Evolutionary conservation across 2,888 invertebrate genomes (phyloP), one percentile per base, ranked within the genome.

Genomic region (Pseudococcus jackbeardsleyi): DNA sequence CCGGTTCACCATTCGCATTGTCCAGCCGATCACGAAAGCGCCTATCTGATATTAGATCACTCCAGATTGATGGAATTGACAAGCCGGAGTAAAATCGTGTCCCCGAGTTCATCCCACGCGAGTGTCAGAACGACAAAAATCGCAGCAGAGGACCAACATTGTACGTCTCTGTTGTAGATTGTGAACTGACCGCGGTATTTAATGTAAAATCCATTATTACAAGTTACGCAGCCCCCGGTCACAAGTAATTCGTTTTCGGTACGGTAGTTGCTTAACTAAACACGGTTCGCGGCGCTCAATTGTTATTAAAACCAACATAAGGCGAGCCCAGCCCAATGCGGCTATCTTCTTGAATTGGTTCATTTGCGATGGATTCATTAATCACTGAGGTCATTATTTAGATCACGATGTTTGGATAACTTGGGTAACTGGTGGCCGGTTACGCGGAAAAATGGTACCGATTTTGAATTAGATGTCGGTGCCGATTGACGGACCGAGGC

Each of bases 231-330:
- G 77, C 77, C 77, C 77, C 77, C 77, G 33, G 54, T 54, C 54
- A 39, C 17, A 15, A 17, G 77, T 77, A 77, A 77, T 77, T 77
- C 77, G 77, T 77, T 77, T 77, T 77, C 77, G 77, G 77, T 68
- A 77, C 77, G 77, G 77, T 68, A 77, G 77, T 77, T 39, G 17
- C 39, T 26, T 22, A 68, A 64, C 22, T 77, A 22, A 26, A 77
- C 77, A 26, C 77, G 77, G 68, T 77, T 77, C 77, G 33, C n/a
- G 77, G 77, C 54, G 54, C 39, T 77, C 77, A 17, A 77, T 77
- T 77, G 77, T 77, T 77, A 77, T 39, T 77, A 77, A 77, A 77
- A 77, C 77, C 26, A 72, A 72, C 72, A 72, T 72, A 77, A 77
- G 77, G 77, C 42, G 77, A 12, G 72, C 33, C 33, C 77, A 39